Percentiles rank a stretch among this genome's conserved stretches.
phyloP scores from a whole-genome alignment of 2,797 vertebrate species.

The Tauraco hartlaubi region DNA sequence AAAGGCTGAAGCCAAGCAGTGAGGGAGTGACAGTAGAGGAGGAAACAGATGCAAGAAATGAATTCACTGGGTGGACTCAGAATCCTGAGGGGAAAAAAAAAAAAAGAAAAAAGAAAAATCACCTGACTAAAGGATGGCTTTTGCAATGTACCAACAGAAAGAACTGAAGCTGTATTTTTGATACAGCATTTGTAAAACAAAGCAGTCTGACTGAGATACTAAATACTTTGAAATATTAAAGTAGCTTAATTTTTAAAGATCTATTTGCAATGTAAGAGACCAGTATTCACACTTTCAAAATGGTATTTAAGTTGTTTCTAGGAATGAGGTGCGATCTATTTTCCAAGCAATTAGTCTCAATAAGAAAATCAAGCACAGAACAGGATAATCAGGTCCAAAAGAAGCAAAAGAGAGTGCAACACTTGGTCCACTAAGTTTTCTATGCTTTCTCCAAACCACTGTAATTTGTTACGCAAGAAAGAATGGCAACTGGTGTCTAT shows the following conservation, averaged over 20 bases:
- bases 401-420: neutral
- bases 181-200: neutral
- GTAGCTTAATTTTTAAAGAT: neutral
- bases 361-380: neutral
- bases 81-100: neutral
- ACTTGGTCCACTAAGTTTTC: neutral
- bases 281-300: neutral
- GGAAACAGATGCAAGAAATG: neutral
- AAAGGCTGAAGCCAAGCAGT: neutral
- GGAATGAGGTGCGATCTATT: neutral
- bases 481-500: neutral
- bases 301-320: neutral
- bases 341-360: neutral
- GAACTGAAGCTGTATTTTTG: neutral
- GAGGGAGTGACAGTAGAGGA: neutral
- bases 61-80: neutral
- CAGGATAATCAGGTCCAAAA: neutral
- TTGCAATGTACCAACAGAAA: neutral
- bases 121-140: neutral
- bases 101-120: neutral
- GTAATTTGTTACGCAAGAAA: neutral
- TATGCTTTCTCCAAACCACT: neutral
- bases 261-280: neutral
- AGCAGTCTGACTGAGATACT: neutral
- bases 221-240: neutral